These are phyloP conservation scores for Tanytarsus gracilentus DNA, from an alignment of 2,888 invertebrate species.

Conservation along the genomic window DNA sequence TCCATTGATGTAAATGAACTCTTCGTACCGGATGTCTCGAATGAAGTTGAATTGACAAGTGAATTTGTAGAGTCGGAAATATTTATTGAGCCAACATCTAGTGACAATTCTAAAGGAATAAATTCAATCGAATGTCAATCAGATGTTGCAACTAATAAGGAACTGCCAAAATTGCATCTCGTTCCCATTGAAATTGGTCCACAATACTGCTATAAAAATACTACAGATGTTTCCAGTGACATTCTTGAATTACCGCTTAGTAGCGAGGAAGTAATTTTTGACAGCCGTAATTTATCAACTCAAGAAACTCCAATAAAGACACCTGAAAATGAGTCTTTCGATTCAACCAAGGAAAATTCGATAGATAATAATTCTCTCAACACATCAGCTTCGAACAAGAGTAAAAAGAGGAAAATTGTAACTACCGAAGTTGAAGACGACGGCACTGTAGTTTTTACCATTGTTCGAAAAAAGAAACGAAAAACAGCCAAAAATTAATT, in stretches of 20 bases:
- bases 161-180: too few species aligned
- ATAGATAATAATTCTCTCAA: not conserved
- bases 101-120: too few species aligned
- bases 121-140: not conserved
- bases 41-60: too few species aligned
- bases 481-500: not conserved
- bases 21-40: too few species aligned
- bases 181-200: too few species aligned
- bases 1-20: too few species aligned
- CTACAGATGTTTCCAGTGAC: not conserved
- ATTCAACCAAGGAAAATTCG: conserved; percentile 15
- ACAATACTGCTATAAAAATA: too few species aligned
- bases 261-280: not conserved
- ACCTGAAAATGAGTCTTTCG: not conserved
- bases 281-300: not conserved
- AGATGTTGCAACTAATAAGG: not conserved
- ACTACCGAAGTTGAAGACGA: not conserved
- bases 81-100: not conserved
- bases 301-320: not conserved
- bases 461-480: not conserved
- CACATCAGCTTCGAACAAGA: not conserved
- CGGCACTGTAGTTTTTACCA: not conserved
- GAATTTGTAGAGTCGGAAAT: too few species aligned
- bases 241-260: too few species aligned
- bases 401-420: not conserved